These are phyloP conservation scores for Dipodomys merriami DNA, from an alignment of 2,113 vertebrate species.

Conservation along the genomic window DNA sequence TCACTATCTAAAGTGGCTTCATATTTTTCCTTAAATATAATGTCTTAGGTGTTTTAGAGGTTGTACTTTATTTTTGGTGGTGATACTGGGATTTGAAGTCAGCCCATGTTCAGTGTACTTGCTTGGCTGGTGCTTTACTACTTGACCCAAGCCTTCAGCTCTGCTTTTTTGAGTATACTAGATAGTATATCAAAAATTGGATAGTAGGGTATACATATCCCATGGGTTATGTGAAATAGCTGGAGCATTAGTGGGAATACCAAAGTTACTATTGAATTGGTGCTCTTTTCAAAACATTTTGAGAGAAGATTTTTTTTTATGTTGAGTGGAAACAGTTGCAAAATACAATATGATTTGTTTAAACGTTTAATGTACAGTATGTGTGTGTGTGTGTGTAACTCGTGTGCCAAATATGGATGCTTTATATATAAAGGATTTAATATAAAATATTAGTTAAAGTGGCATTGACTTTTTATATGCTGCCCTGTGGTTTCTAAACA, in stretches of 20 bases:
- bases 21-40: slow-evolving; percentile 47
- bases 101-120: too few relatives aligned
- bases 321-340: background rate
- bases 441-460: background rate
- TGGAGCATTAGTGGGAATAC: background rate
- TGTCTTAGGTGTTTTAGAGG: slow-evolving; percentile 3
- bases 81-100: too few relatives aligned
- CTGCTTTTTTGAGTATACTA: too few relatives aligned
- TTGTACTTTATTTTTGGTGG: background rate
- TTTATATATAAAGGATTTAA: background rate
- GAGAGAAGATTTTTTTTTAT: slow-evolving; percentile 4
- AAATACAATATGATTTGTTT: background rate
- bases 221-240: background rate
- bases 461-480: background rate
- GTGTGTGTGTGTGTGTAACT: background rate
- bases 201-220: slow-evolving; percentile 44
- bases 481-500: slow-evolving; percentile 6
- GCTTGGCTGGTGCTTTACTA: too few relatives aligned
- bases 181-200: background rate
- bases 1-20: background rate
- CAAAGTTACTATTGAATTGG: background rate
- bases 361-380: background rate
- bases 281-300: background rate
- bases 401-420: background rate
- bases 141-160: too few relatives aligned